These are phyloP conservation scores for Octodon degus DNA, from an alignment of 2,113 vertebrate genomes.

Conservation along the genomic window DNA sequence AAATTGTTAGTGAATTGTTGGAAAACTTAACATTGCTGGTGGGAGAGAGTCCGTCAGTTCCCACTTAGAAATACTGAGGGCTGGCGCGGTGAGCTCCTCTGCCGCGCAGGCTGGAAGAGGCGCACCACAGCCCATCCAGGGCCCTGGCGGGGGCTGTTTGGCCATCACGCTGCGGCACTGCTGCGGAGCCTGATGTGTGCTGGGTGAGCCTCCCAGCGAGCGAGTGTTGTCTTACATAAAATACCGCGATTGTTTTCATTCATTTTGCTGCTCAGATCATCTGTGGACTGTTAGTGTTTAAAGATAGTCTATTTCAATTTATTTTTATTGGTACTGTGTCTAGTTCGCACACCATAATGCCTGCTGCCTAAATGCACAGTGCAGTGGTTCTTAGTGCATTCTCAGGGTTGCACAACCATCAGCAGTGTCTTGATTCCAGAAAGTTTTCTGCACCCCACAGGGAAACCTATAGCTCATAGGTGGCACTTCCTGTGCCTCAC, in stretches of 20 bases:
- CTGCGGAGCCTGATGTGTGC: neutral
- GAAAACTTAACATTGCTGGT: neutral
- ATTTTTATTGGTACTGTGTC: conserved; percentile 14
- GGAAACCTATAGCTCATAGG: neutral
- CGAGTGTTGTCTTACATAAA: neutral
- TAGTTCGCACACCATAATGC: neutral
- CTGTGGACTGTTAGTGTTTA: neutral
- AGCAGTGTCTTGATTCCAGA: neutral
- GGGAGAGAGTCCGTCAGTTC: neutral
- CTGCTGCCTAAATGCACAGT: neutral
- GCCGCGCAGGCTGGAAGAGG: neutral
- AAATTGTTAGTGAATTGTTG: neutral
- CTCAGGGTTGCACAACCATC: neutral
- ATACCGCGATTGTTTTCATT: neutral
- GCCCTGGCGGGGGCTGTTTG: neutral
- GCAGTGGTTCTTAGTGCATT: neutral
- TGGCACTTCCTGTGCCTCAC: neutral
- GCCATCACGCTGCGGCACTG: neutral
- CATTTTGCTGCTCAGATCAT: neutral
- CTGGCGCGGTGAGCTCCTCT: neutral
- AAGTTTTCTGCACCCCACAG: neutral
- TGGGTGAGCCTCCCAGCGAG: neutral
- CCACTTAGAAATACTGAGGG: neutral
- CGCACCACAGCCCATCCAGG: neutral
- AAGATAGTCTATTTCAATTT: neutral